Base-by-base conservation (phyloP, 2,113 vertebrate species). In the Gopherus evgoodei region DNA sequence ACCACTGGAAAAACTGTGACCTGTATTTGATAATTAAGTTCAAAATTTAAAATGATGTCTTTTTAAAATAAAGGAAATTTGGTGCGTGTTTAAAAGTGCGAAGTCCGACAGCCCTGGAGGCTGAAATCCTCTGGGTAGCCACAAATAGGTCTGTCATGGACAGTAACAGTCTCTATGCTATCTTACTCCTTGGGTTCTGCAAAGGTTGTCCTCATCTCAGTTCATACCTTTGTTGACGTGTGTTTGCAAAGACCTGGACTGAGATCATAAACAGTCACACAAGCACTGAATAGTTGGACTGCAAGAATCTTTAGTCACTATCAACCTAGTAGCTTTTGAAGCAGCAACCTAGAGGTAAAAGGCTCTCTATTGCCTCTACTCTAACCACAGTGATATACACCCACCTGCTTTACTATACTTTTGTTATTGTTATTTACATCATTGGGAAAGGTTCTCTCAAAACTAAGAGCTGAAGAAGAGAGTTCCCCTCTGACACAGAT, bases 271-370 rank as follows among this genome's bases (percentile, higher is more conserved):
- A 90, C 78, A 83, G 69, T 31, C 82, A 38, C 27, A 52, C 47
- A 88, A 88, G 47, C 57, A 82, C 14, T 82, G 62, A 84, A 87
- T 90, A 92, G 85, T 54, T 56, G 57, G 16, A 49, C 59, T 78
- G 24, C 75, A 69, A 38, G 38, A 49, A 52, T 24, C 44, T 62
- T 69, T n/a, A 78, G 3, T 72, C 11, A 21, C n/a, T 72, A 13
- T 27, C 0, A 2, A 80, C n/a, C 25, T 78, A 54, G 4, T n/a
- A 53, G 13, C 92, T 79, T 80, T 54, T 75, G 69, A 83, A 19
- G 50, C 52, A 83, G 17, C 69, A 12, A 6, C 52, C 31, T 80
- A 56, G 35, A 69, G 35, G 65, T n/a, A n/a, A n/a, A 88, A 79
- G 47, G 52, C 31, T 16, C 53, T 56, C 44, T 87, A 49, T 25